Evolutionary conservation across 2,113 vertebrate species (phyloP).

Genomic region (Calypte anna): DNA sequence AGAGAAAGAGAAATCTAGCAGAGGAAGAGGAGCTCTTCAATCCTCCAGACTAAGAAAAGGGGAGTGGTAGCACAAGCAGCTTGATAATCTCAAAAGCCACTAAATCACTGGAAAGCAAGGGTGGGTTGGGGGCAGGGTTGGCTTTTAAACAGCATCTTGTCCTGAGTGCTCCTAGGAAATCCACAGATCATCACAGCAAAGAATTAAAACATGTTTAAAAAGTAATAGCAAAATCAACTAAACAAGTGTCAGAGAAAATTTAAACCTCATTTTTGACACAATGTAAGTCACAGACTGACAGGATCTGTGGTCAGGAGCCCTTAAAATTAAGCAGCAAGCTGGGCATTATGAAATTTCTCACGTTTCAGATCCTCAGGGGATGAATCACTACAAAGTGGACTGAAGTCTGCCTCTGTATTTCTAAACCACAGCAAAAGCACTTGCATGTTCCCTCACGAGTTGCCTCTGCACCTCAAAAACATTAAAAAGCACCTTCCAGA

Average conservation of each 20-base stretch:
- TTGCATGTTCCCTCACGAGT: background rate
- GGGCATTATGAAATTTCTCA: background rate
- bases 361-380: background rate
- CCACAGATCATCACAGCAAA: background rate
- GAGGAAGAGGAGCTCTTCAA: background rate
- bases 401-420: background rate
- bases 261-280: background rate
- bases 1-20: background rate
- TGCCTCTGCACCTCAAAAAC: background rate
- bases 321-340: background rate
- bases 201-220: background rate
- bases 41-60: background rate
- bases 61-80: background rate
- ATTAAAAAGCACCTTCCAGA: background rate
- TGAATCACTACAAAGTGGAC: background rate
- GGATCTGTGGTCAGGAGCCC: background rate
- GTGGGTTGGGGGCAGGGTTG: too few relatives aligned
- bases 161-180: background rate
- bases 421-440: background rate
- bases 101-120: background rate
- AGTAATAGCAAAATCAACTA: background rate
- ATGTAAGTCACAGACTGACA: background rate
- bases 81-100: constrained; percentile 7
- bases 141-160: background rate
- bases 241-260: background rate